Percentiles rank a stretch among this genome's conserved stretches.
These are phyloP conservation scores for Amphipyra berbera DNA, from an alignment of 2,888 invertebrate genomes.

Conservation along the genomic window DNA sequence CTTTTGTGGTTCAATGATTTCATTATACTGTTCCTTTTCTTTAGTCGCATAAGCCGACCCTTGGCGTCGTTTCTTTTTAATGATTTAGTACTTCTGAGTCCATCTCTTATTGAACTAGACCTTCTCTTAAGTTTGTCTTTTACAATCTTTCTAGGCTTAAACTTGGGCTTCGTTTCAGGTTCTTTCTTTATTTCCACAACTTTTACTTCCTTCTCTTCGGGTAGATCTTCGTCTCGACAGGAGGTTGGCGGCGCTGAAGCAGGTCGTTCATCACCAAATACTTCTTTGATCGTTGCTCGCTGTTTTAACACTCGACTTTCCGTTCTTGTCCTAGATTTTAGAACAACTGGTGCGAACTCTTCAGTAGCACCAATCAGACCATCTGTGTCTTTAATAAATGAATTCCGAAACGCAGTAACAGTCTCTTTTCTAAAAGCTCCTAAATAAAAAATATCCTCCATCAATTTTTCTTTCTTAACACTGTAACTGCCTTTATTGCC, in stretches of 20 bases:
- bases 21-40: conserved; percentile 85
- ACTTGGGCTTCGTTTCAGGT: conserved; percentile 76
- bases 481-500: conserved; percentile 80
- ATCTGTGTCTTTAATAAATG: conserved; percentile 91
- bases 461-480: conserved; percentile 85
- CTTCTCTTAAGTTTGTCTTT: conserved; percentile 82
- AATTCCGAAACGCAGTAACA: conserved; percentile 91
- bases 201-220: conserved; percentile 72
- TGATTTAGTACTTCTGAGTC: conserved; percentile 84
- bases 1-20: conserved; percentile 82
- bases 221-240: conserved; percentile 84
- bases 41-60: conserved; percentile 82
- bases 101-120: conserved; percentile 85
- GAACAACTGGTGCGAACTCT: conserved; percentile 92
- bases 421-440: conserved; percentile 92
- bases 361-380: conserved; percentile 90
- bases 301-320: conserved; percentile 93
- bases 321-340: conserved; percentile 93
- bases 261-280: conserved; percentile 94
- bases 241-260: conserved; percentile 95
- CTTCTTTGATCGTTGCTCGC: conserved; percentile 94
- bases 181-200: conserved; percentile 75
- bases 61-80: conserved; percentile 85
- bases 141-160: conserved; percentile 81
- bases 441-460: conserved; percentile 90